Evolutionary conservation across 2,888 invertebrate genomes (phyloP), one percentile per base, ranked within the genome.

Genomic region (Drosophila vallismaia): DNA sequence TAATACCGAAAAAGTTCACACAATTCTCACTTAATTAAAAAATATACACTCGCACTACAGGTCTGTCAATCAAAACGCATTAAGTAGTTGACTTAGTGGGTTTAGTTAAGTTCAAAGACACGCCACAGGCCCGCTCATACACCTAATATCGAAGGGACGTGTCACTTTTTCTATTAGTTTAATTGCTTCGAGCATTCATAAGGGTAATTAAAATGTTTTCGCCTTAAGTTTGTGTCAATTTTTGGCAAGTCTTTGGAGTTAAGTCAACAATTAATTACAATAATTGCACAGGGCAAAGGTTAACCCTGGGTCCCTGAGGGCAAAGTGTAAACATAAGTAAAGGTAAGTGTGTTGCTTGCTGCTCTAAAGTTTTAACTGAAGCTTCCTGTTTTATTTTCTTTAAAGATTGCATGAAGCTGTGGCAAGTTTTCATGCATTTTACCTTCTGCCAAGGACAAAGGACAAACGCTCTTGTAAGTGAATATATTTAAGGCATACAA

Each of bases 11-110:
- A 64, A 64, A 52, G 26, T 64, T 42, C 12, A 48, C 64, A 66
- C 48, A 42, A 55, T 68, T 55, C 68, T 55, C 67, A 46, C 67
- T 67, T 68, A 67, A 67, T 67, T 67, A 67, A 68, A 50, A 67
- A 50, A 38, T 46, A 53, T 51, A 24, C 19, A 19, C 19, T 19
- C 19, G 19, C 19, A 19, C 19, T 46, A 63, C 48, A 42, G 40
- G 40, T 19, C 36, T 24, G 28, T 10, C 28, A 10, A 36, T 42
- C 14, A 14, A 42, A 19, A 19, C 7, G 10, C 33, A 29, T 60
- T 50, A 36, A 28, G 49, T 59, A 36, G 60, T 49, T 44, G 49
- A 31, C 14, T 48, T 59, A 42, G 19, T 48, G n/a, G 26, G 29
- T 54, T 36, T 26, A 44, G 24, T 10, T 9, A 24, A 44, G 44